A percentile compares a stretch with the other conserved stretches of the same genome.
Conservation (phyloP, 2,113 vertebrate species). For the Myotis brandtii region DNA sequence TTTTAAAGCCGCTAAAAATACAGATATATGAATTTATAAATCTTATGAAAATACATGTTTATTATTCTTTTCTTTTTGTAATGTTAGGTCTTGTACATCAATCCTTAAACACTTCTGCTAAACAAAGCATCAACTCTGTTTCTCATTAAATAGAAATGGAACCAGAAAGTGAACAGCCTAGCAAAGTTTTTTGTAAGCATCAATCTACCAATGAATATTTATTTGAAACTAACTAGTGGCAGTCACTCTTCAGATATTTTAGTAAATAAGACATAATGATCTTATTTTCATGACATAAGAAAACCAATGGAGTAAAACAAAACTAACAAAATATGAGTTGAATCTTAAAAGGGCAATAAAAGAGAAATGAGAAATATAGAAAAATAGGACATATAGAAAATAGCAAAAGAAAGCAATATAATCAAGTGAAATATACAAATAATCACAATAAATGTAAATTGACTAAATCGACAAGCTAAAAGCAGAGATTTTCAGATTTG, state of each 20-base stretch:
- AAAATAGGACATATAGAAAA: not conserved
- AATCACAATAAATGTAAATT: constrained; percentile 10
- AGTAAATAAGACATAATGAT: not conserved
- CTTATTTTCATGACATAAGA: not conserved
- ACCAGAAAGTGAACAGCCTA: not conserved
- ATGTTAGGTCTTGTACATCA: not conserved
- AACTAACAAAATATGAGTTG: not conserved
- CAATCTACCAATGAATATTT: not conserved
- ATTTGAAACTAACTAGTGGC: not conserved
- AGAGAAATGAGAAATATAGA: not conserved
- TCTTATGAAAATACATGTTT: not conserved
- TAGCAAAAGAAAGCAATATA: not conserved
- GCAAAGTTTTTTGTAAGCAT: not conserved
- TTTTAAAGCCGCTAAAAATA: not conserved
- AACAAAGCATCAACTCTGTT: not conserved
- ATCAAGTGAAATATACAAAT: not conserved
- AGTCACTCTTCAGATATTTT: not conserved
- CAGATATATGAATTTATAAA: not conserved
- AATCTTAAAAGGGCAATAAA: not conserved
- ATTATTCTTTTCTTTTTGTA: not conserved
- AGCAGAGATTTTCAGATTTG: not conserved
- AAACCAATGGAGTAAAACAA: not conserved
- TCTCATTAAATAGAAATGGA: not conserved
- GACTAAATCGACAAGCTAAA: not conserved
- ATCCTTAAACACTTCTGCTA: not conserved